Percentiles rank a stretch among this genome's conserved stretches.
These are phyloP conservation scores for Caenorhabditis becei DNA, from an alignment of 2,888 invertebrate genomes.

Conservation along the genomic window DNA sequence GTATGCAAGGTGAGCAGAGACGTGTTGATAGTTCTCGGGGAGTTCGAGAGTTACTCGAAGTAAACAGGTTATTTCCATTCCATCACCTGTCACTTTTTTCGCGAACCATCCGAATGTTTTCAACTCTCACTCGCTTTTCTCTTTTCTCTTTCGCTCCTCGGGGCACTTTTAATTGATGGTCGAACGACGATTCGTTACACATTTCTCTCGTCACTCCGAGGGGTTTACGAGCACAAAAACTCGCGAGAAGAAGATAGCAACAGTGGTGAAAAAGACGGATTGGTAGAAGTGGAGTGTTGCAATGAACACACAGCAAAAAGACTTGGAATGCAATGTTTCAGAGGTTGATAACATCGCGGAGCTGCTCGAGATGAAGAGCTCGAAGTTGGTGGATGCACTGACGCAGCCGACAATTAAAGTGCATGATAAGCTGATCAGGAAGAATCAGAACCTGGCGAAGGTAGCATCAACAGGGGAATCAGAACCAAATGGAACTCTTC, in stretches of 20 bases:
- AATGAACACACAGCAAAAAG: conserved; percentile 30
- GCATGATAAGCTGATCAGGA: conserved; percentile 83
- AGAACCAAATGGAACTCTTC: too few relatives aligned
- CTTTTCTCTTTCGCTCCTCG: conserved; percentile 3
- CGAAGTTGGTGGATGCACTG: conserved; percentile 82
- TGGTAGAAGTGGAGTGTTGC: conserved; percentile 8
- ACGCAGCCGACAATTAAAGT: conserved; percentile 83
- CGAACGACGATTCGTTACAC: conserved; percentile 58
- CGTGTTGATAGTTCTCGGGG: background rate
- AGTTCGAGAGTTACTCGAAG: too few relatives aligned
- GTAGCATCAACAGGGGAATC: conserved; percentile 60
- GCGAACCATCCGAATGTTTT: conserved; percentile 17
- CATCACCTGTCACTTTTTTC: conserved; percentile 10
- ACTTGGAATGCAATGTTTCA: conserved; percentile 34
- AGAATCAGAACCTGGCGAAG: conserved; percentile 83
- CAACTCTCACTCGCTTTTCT: conserved; percentile 8
- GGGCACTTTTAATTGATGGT: conserved; percentile 50
- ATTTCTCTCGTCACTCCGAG: conserved; percentile 30
- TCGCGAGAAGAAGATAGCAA: conserved; percentile 28
- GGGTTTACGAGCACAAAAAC: conserved; percentile 20
- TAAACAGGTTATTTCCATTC: too few relatives aligned
- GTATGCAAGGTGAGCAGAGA: conserved; percentile 65
- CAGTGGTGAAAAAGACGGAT: conserved; percentile 38
- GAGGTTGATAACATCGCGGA: conserved; percentile 76
- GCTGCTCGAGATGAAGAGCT: conserved; percentile 71